Conservation (phyloP, 2,113 vertebrate species). For the Scomber scombrus region DNA sequence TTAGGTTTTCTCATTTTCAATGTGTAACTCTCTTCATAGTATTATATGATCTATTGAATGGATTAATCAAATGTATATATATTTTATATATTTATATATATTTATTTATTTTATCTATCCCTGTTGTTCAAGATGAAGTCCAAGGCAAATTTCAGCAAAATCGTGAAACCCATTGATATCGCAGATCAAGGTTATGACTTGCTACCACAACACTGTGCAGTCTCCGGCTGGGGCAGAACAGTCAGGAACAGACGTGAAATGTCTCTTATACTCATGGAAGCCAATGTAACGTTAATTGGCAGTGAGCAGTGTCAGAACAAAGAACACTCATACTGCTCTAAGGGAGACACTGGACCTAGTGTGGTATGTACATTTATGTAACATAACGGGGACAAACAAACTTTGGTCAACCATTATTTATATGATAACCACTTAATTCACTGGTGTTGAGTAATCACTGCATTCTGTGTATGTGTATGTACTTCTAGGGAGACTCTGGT, state of each 20-base stretch:
- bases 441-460: neutral
- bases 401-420: neutral
- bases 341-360: constrained; percentile 78
- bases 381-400: neutral
- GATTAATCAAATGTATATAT: too few relatives aligned
- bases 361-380: constrained; percentile 10
- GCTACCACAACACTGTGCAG: constrained; percentile 71
- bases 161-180: constrained; percentile 66
- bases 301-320: constrained; percentile 55
- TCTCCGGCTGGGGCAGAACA: constrained; percentile 85
- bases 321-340: constrained; percentile 75
- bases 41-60: too few relatives aligned
- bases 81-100: too few relatives aligned
- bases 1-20: too few relatives aligned
- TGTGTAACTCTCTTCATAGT: too few relatives aligned
- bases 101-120: neutral
- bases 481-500: constrained; percentile 88
- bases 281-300: constrained; percentile 74
- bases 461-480: neutral
- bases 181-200: neutral
- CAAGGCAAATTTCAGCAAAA: constrained; percentile 59
- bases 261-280: constrained; percentile 73
- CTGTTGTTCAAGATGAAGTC: constrained; percentile 77
- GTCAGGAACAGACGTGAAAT: rapidly evolving
- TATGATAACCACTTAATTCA: neutral